Evolutionary conservation across 2,113 vertebrate genomes (phyloP), one percentile per base, ranked within the genome.

Genomic region (Climacteris rufus): DNA sequence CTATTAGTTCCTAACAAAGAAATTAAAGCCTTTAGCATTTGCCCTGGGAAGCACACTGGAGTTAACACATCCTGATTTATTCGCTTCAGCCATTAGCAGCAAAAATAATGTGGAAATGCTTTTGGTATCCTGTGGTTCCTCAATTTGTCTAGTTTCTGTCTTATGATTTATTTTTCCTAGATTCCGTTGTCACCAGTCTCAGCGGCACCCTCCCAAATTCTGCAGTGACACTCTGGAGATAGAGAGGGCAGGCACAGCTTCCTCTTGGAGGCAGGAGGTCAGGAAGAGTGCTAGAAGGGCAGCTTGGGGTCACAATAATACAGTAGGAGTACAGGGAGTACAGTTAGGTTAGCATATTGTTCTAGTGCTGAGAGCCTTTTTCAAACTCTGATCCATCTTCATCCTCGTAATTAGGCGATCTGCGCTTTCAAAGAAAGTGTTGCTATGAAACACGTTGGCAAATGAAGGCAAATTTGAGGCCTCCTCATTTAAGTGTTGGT

Each of bases 121-220:
- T 96, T 72, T 47, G 80, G 96, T 97, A 96, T 96, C 96, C 97
- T 96, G 96, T 47, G 95, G 95, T 96, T 96, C 96, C 97, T 97
- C 97, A 97, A 95, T 98, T 98, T 98, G 97, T 97, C 97, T 94
- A 76, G 89, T 93, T 90, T 68, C 86, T 87, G 82, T 97, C 97
- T 96, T 95, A 94, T 96, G 97, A 98, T 98, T 98, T 98, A 98
- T 98, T 98, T 98, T 97, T 97, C 98, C 97, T 97, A 97, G 97
- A 97, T 97, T 98, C 98, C 95, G 89, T 94, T 97, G 98, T 95
- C 97, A 97, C 93, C 31, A 92, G 96, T 94, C 97, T 98, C 97
- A 97, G 61, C 49, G 15, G 72, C 96, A 97, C 97, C 91, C 96
- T 97, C 94, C 94, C 93, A 94, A 95, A 98, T 96, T 94, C 96